Percentiles rank a stretch among this genome's conserved stretches.
Conservation (phyloP, 2,797 vertebrate species). For the Chaenodraco wilsoni region DNA sequence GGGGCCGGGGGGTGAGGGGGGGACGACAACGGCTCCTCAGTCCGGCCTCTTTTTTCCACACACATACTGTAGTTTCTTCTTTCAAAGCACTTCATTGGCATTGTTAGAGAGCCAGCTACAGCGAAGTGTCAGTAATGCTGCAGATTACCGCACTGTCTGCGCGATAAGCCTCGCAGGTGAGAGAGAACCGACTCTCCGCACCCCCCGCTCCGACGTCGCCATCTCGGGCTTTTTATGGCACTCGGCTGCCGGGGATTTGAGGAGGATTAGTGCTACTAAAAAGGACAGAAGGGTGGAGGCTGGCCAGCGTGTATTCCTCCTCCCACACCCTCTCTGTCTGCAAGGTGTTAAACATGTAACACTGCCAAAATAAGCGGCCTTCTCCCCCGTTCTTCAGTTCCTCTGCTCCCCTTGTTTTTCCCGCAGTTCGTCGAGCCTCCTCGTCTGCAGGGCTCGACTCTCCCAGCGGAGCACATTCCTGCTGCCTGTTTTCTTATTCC, state of each 20-base stretch:
- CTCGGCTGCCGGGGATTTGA: constrained; percentile 64
- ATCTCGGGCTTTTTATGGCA: constrained; percentile 64
- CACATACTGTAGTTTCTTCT: constrained; percentile 49
- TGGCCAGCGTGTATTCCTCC: constrained; percentile 26
- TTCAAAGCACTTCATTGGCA: constrained; percentile 45
- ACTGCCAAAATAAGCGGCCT: constrained; percentile 40
- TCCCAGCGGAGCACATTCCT: constrained; percentile 64
- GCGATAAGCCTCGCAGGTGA: constrained; percentile 36
- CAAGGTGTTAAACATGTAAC: constrained; percentile 39
- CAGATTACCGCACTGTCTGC: constrained; percentile 23
- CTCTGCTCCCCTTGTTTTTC: constrained; percentile 43
- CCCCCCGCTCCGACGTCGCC: constrained; percentile 30
- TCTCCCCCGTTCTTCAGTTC: constrained; percentile 8
- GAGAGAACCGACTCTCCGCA: neutral
- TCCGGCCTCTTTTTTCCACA: constrained; percentile 28
- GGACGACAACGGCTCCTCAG: constrained; percentile 50
- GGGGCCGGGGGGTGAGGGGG: constrained; percentile 42
- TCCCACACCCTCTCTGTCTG: constrained; percentile 20
- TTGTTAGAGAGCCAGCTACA: constrained; percentile 54
- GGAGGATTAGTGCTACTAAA: constrained; percentile 77
- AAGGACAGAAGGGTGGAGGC: constrained; percentile 58
- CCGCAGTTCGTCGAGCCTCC: constrained; percentile 51
- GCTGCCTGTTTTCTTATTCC: constrained; percentile 54
- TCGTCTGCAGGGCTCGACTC: constrained; percentile 52
- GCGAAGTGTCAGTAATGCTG: constrained; percentile 34